phyloP scores from a whole-genome alignment of 23 tunicate species.

The Halocynthia roretzi region DNA sequence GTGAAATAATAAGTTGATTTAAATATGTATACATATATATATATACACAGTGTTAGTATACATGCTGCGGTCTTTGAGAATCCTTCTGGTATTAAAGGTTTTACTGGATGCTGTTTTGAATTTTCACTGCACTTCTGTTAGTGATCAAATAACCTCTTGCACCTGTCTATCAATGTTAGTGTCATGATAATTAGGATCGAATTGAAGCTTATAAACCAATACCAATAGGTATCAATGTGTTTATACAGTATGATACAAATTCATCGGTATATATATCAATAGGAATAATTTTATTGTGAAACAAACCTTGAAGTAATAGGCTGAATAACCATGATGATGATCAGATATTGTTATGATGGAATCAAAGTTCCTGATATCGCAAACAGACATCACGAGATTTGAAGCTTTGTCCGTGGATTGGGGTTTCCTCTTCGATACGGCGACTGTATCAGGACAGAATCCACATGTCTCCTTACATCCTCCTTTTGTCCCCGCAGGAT shows the following conservation, averaged over 20 bases:
- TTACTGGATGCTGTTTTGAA: too few relatives aligned
- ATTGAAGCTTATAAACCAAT: too few relatives aligned
- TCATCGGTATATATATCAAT: not conserved
- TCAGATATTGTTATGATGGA: slow-evolving; percentile 32
- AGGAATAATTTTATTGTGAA: not conserved
- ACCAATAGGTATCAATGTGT: not conserved
- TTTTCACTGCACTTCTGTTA: too few relatives aligned
- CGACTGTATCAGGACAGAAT: slow-evolving; percentile 39
- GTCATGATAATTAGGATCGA: too few relatives aligned
- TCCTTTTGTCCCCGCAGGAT: slow-evolving; percentile 19
- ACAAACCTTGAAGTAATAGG: slow-evolving; percentile 41
- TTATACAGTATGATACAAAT: not conserved
- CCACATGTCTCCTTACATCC: slow-evolving; percentile 59
- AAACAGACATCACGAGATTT: slow-evolving; percentile 8
- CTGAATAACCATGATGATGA: slow-evolving; percentile 24
- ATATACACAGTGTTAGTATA: too few relatives aligned
- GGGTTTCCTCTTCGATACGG: too few relatives aligned
- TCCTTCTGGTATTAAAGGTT: too few relatives aligned
- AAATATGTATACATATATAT: not conserved
- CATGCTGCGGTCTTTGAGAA: too few relatives aligned
- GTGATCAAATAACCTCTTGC: too few relatives aligned
- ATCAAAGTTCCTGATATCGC: slow-evolving; percentile 49
- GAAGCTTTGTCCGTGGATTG: too few relatives aligned
- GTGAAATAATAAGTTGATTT: not conserved
- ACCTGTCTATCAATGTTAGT: too few relatives aligned